These are phyloP conservation scores for Abramis brama DNA, from an alignment of 2,113 vertebrate genomes.

Conservation along the genomic window DNA sequence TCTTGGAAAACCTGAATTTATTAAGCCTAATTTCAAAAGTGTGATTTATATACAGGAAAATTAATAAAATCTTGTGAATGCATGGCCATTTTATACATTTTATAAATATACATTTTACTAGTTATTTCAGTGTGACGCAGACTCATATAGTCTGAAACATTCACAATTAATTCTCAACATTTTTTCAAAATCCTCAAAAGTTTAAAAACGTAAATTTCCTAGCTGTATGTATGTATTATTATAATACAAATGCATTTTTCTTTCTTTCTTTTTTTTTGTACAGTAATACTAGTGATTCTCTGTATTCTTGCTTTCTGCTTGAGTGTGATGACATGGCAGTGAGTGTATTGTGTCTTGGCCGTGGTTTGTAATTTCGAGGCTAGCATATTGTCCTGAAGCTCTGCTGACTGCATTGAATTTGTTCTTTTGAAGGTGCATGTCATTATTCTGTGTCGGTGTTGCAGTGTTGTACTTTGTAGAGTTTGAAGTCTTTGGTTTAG, in stretches of 20 bases:
- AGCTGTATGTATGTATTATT: background rate
- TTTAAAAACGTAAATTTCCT: background rate
- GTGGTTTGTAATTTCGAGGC: background rate
- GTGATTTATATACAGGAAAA: background rate
- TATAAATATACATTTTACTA: background rate
- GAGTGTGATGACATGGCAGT: background rate
- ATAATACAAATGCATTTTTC: background rate
- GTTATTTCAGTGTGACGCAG: background rate
- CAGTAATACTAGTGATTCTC: background rate
- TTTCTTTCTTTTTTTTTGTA: too few relatives aligned
- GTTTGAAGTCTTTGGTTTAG: conserved; percentile 14
- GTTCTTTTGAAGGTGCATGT: conserved; percentile 12
- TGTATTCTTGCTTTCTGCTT: background rate
- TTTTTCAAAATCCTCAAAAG: background rate
- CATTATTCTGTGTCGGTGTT: background rate
- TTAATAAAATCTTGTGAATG: background rate
- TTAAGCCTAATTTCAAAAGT: too few relatives aligned
- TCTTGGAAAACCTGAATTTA: too few relatives aligned
- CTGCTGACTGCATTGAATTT: conserved; percentile 23
- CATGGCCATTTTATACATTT: background rate
- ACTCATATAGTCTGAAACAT: background rate
- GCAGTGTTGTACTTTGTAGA: background rate
- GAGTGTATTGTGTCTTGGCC: background rate
- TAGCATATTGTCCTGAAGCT: conserved; percentile 16
- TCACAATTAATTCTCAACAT: background rate